phyloP scores from a whole-genome alignment of 2,888 invertebrate species.

The Congeria kusceri region DNA sequence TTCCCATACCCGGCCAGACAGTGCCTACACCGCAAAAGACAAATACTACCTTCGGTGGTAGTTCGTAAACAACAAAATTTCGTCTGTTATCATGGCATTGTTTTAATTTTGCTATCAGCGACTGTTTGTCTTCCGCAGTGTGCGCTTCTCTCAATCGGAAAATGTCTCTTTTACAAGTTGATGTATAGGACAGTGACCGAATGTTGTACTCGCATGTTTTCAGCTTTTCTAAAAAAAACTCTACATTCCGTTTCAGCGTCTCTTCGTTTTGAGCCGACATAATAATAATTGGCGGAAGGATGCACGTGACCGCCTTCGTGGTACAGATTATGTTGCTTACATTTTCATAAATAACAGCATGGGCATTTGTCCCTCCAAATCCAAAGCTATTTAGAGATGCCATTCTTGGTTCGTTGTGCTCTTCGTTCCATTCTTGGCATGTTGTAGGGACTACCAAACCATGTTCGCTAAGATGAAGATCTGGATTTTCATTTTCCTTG shows the following conservation, averaged over 20 bases:
- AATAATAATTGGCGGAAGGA: slow-evolving; percentile 29
- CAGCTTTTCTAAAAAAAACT: slow-evolving; percentile 7
- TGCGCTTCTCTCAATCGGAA: slow-evolving; percentile 36
- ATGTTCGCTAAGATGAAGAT: slow-evolving; percentile 47
- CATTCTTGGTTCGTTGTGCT: slow-evolving; percentile 17
- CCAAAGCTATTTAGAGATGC: slow-evolving; percentile 70
- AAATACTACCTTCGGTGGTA: slow-evolving; percentile 50
- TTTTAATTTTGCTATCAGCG: background rate
- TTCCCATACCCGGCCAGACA: slow-evolving; percentile 68
- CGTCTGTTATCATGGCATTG: background rate
- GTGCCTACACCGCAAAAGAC: slow-evolving; percentile 73
- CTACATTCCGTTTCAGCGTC: slow-evolving; percentile 20
- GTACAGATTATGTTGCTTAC: background rate
- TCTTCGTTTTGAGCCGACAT: slow-evolving; percentile 39
- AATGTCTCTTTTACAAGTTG: slow-evolving; percentile 65
- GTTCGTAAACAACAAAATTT: slow-evolving; percentile 18
- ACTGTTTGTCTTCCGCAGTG: background rate
- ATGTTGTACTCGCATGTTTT: slow-evolving; percentile 12
- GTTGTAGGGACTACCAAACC: slow-evolving; percentile 51
- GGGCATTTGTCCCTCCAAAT: slow-evolving; percentile 71
- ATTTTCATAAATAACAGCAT: slow-evolving; percentile 54
- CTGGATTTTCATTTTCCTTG: slow-evolving; percentile 55
- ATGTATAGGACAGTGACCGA: slow-evolving; percentile 56
- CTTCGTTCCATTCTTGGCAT: slow-evolving; percentile 31
- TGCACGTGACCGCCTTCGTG: too few relatives aligned